Percentiles rank a stretch among this genome's conserved stretches.
Evolutionary conservation across 35 echinoderm and acorn worm genomes (phyloP).

Genomic region (Ptychodera flava): DNA sequence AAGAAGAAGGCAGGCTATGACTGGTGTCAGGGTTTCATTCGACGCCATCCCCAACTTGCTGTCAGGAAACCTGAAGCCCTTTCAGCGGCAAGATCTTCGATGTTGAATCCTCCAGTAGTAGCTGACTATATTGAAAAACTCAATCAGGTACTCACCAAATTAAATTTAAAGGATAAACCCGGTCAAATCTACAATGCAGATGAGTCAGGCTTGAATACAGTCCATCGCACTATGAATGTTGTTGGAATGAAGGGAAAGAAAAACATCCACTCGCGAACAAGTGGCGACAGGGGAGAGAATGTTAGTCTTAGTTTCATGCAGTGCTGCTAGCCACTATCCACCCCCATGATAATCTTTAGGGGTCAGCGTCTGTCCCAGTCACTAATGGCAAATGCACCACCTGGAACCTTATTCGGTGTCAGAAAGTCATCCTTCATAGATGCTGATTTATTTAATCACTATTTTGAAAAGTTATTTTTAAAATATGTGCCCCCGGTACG

Average conservation of each 20-base stretch:
- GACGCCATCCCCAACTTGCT: conserved; percentile 4
- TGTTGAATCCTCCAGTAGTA: conserved; percentile 36
- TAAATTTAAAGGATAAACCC: conserved; percentile 6
- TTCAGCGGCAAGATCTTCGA: conserved; percentile 19
- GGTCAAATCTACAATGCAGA: conserved; percentile 33
- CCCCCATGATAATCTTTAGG: conserved; percentile 50
- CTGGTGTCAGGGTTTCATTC: conserved; percentile 11
- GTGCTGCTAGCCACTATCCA: no score
- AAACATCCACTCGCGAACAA: conserved; percentile 30
- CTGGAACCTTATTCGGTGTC: background rate
- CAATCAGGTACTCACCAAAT: background rate
- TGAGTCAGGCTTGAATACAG: conserved; percentile 31
- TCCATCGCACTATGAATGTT: conserved; percentile 19
- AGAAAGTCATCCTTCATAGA: conserved; percentile 6
- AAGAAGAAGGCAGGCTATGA: conserved; percentile 27
- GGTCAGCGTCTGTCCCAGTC: conserved; percentile 14
- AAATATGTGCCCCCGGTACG: background rate
- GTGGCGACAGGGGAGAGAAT: conserved; percentile 48
- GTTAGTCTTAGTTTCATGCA: no score
- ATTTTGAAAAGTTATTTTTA: conserved; percentile 13
- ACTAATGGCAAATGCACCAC: conserved; percentile 8
- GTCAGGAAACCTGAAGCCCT: conserved; percentile 43
- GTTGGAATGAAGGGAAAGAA: conserved; percentile 20
- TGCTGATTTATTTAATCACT: background rate
- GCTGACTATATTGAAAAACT: conserved; percentile 22